Percentiles rank a stretch among this genome's conserved stretches.
Conservation (phyloP, 1,140 invertebrate genomes). For the Brachionus paranguensis region DNA sequence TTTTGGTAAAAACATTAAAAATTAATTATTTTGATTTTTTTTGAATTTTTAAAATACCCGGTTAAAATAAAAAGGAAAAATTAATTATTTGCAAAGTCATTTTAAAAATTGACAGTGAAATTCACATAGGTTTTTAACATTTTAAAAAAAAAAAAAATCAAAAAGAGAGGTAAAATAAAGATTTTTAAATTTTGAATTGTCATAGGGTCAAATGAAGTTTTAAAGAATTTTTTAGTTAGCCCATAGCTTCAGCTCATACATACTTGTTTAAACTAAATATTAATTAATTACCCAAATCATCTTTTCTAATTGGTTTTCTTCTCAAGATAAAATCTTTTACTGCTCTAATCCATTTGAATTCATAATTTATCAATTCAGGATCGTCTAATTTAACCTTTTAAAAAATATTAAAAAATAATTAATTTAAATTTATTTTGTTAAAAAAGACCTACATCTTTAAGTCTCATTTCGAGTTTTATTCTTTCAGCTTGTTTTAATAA, state of each 20-base stretch:
- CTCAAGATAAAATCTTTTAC: not conserved
- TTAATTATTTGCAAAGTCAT: too few relatives aligned
- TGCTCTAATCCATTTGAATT: not conserved
- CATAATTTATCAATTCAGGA: not conserved
- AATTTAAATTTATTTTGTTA: constrained; percentile 46
- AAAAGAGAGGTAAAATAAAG: too few relatives aligned
- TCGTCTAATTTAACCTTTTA: constrained; percentile 6
- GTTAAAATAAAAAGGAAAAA: too few relatives aligned
- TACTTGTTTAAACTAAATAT: not conserved
- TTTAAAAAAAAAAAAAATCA: too few relatives aligned
- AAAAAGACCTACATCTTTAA: not conserved
- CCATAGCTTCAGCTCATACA: too few relatives aligned
- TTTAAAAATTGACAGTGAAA: too few relatives aligned
- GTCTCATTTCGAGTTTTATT: constrained; percentile 51
- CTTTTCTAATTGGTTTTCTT: not conserved
- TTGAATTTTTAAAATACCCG: too few relatives aligned
- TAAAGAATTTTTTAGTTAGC: not conserved
- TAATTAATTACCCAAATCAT: constrained; percentile 28
- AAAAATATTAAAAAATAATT: not conserved
- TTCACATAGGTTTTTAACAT: too few relatives aligned
- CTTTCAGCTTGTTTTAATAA: constrained; percentile 51
- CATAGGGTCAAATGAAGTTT: not conserved
- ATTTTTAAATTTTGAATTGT: too few relatives aligned
- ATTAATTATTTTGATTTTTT: too few relatives aligned
- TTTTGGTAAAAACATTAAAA: too few relatives aligned